Conservation (phyloP, 2,888 invertebrate genomes). For the Drosophila rubida region DNA sequence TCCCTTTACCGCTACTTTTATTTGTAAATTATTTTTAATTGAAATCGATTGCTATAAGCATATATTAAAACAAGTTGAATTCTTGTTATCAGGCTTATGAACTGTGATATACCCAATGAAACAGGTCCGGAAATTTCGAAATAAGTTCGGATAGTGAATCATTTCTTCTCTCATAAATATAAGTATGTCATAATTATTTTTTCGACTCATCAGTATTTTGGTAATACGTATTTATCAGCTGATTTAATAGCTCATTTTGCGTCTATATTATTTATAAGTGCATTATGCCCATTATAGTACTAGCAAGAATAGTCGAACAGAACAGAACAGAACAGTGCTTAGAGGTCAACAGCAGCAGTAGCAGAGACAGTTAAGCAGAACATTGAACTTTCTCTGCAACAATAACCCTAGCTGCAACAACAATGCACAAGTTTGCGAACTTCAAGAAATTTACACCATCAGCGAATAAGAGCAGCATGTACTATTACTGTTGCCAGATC, state of each 20-base stretch:
- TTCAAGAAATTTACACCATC: conserved; percentile 81
- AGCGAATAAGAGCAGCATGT: conserved; percentile 69
- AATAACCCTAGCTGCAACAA: conserved; percentile 51
- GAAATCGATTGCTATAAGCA: conserved; percentile 76
- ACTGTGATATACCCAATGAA: conserved; percentile 4
- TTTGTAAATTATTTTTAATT: conserved; percentile 75
- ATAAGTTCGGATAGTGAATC: too few relatives aligned
- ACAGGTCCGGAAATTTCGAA: background rate
- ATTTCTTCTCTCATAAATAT: too few relatives aligned
- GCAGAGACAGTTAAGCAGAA: conserved; percentile 51
- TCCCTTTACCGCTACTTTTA: conserved; percentile 47
- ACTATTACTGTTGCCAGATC: conserved; percentile 28
- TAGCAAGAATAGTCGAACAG: conserved; percentile 19
- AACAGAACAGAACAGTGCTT: conserved; percentile 10
- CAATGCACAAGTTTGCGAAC: conserved; percentile 72
- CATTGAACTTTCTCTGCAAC: conserved; percentile 56
- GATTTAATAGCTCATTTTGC: conserved; percentile 75
- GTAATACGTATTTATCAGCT: conserved; percentile 25
- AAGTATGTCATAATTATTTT: too few relatives aligned
- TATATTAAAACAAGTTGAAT: conserved; percentile 66
- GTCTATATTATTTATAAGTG: conserved; percentile 64
- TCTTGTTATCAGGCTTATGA: conserved; percentile 41
- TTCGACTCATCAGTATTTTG: background rate
- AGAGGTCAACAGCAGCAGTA: conserved; percentile 38
- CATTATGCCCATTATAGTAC: conserved; percentile 18